phyloP scores from a whole-genome alignment of 2,113 vertebrate genomes.

The Fregetta grallaria region DNA sequence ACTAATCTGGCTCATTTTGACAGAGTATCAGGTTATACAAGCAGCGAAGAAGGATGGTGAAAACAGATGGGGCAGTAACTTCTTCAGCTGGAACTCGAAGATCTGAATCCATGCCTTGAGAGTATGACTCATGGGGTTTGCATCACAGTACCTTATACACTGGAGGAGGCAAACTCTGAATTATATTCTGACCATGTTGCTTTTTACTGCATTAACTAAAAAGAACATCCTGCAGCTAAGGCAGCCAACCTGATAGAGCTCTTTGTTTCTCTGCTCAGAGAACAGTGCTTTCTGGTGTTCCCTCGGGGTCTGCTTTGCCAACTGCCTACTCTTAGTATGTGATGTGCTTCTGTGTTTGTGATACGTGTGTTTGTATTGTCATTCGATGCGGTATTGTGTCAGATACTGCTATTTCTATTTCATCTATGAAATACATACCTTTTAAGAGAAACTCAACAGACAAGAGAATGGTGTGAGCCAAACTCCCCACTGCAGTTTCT shows the following conservation, averaged over 20 bases:
- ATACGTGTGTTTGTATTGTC: constrained; percentile 58
- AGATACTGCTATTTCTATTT: constrained; percentile 47
- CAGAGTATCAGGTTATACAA: neutral
- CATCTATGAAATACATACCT: constrained; percentile 28
- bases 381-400: constrained; percentile 6
- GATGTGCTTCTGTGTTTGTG: constrained; percentile 31
- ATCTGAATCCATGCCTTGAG: constrained; percentile 15
- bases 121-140: constrained; percentile 1
- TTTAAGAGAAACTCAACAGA: constrained; percentile 50
- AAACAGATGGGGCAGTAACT: constrained; percentile 27
- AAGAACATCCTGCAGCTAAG: constrained; percentile 15
- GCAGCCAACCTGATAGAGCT: constrained; percentile 21
- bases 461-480: constrained; percentile 43
- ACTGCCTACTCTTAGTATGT: neutral
- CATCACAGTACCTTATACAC: neutral
- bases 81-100: neutral
- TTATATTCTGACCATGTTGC: constrained; percentile 10
- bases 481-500: constrained; percentile 38
- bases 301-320: constrained; percentile 49
- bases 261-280: constrained; percentile 48
- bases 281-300: constrained; percentile 40
- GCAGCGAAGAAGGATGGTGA: neutral
- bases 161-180: neutral
- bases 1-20: neutral
- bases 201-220: constrained; percentile 26